Evolutionary conservation across 1,140 invertebrate genomes (phyloP).

Genomic region (Leptinotarsa undecemlineata): DNA sequence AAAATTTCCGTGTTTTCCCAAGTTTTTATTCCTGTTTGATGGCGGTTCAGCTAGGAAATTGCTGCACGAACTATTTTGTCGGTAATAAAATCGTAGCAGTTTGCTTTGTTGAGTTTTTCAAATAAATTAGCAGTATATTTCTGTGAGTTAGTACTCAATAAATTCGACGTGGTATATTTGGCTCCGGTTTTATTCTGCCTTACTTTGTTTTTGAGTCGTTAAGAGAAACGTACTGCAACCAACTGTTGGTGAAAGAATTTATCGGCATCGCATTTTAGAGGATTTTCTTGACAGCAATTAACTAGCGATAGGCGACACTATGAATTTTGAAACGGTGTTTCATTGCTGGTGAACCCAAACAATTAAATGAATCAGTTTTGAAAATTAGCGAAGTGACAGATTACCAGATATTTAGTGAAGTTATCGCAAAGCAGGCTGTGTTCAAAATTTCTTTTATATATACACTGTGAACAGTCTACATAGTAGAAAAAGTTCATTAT

Average conservation of each 20-base stretch:
- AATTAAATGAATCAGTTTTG: no score
- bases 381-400: no score
- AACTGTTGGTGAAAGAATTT: conserved; percentile 5
- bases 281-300: background rate
- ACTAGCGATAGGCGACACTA: no score
- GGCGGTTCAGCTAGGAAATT: background rate
- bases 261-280: background rate
- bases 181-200: background rate
- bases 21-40: background rate
- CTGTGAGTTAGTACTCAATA: background rate
- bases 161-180: background rate
- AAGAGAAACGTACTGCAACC: background rate
- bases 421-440: no score
- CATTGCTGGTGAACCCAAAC: no score
- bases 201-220: conserved; percentile 1
- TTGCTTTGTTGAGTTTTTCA: background rate
- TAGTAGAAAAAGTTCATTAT: no score
- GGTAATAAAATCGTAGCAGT: background rate
- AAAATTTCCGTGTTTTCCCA: background rate
- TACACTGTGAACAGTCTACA: no score
- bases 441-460: no score
- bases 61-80: background rate
- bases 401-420: no score
- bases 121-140: conserved; percentile 9
- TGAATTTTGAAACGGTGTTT: no score